Conservation (phyloP, 2,888 invertebrate genomes). For the Ceraclea dissimilis region DNA sequence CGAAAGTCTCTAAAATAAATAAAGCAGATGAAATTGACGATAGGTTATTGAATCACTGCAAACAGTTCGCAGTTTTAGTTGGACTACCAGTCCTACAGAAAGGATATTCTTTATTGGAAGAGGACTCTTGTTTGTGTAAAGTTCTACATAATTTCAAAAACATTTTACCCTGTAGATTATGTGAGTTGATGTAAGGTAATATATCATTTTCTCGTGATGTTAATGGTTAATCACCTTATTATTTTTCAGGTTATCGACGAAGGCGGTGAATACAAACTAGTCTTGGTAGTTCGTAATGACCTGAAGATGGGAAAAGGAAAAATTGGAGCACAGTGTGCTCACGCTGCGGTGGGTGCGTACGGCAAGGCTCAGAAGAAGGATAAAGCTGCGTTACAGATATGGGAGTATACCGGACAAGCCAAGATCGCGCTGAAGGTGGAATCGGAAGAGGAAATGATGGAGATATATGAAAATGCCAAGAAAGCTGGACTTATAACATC, state of each 20-base stretch:
- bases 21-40: too few relatives aligned
- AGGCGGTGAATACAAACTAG: conserved; percentile 63
- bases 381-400: conserved; percentile 49
- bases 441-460: conserved; percentile 62
- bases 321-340: conserved; percentile 89
- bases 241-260: conserved; percentile 4
- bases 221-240: too few relatives aligned
- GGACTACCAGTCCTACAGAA: too few relatives aligned
- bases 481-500: conserved; percentile 62
- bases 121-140: too few relatives aligned
- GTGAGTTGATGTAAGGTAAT: too few relatives aligned
- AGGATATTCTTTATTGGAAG: too few relatives aligned
- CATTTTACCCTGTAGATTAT: too few relatives aligned
- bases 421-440: conserved; percentile 84
- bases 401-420: conserved; percentile 69
- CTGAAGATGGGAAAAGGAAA: conserved; percentile 94
- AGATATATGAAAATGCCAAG: conserved; percentile 62
- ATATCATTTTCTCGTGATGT: too few relatives aligned
- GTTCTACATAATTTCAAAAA: too few relatives aligned
- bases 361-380: conserved; percentile 58
- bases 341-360: conserved; percentile 85
- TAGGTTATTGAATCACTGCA: too few relatives aligned
- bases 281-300: conserved; percentile 81
- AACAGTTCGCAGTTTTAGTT: too few relatives aligned
- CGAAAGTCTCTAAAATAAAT: too few relatives aligned